Evolutionary conservation across 2,888 invertebrate genomes (phyloP), one percentile per base, ranked within the genome.

Genomic region (Meiosimyza platycephala): DNA sequence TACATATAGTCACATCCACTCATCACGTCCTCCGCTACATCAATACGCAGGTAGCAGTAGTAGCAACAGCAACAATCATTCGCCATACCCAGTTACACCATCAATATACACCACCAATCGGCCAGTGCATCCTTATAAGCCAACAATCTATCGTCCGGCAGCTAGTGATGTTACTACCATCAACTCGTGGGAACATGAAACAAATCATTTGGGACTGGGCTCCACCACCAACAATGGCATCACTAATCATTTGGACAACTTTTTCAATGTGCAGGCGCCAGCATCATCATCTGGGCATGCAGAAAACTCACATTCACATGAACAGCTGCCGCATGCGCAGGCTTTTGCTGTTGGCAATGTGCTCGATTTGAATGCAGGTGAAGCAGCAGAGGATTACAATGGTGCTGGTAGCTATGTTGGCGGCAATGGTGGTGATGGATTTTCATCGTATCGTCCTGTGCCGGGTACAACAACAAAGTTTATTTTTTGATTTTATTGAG

Each of bases 181-280:
- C 6, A 80, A 80, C 13, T 79, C 80, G 55, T 87, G 87, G 87
- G 87, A 87, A 40, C 86, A 86, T 51, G 86, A 87, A 67, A 78
- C 82, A 3, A 85, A 85, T 73, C 81, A 82, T 62, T 77, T 86
- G 62, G 78, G 79, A 65, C 72, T 69, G 4, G 74, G 78, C 66
- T 50, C 75, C 48, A 74, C 80, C 65, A 76, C 80, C 40, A 40
- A 40, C 9, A 78, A 76, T 28, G 85, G 87, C 48, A 83, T 87
- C 12, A 87, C 87, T 22, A 86, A 87, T 80, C 86, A 87, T 75
- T 78, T 87, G 79, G 87, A 87, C 57, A 85, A 79, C 75, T 85
- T 85, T 78, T 85, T 86, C 75, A 86, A 85, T 78, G 82, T 80
- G 67, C 85, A 82, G 9, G 73, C 73, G 62, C 78, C 78, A n/a